phyloP scores from a whole-genome alignment of 2,888 invertebrate species.

The Eupithecia tripunctaria region DNA sequence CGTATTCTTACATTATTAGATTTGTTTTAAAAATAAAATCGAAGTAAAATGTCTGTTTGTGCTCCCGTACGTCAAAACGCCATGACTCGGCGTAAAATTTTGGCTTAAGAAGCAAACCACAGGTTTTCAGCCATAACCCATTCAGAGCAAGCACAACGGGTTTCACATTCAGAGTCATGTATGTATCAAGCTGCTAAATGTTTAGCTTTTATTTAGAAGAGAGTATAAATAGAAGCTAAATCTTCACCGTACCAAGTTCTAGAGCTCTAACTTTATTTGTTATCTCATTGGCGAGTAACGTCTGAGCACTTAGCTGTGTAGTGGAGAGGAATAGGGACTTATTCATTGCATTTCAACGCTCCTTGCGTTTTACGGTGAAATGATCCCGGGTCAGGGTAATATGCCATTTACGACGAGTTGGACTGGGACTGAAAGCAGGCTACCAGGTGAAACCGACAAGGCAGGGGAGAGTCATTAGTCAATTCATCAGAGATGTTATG shows the following conservation, averaged over 20 bases:
- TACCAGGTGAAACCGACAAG: neutral
- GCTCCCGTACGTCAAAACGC: no score
- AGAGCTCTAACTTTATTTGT: slow-evolving; percentile 31
- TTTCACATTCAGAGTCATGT: no score
- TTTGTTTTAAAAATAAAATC: neutral
- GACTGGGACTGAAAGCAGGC: slow-evolving; percentile 13
- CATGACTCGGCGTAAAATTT: no score
- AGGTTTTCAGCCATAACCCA: no score
- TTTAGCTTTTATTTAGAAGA: neutral
- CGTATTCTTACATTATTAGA: no score
- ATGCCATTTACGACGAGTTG: slow-evolving; percentile 40
- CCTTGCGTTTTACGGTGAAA: slow-evolving; percentile 39
- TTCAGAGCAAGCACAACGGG: no score
- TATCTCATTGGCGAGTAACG: slow-evolving; percentile 36
- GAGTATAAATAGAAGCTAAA: slow-evolving; percentile 14
- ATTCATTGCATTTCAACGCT: slow-evolving; percentile 32
- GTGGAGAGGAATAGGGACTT: slow-evolving; percentile 21
- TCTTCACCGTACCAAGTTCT: slow-evolving; percentile 8
- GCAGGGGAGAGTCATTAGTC: neutral
- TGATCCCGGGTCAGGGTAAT: slow-evolving; percentile 42
- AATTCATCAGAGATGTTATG: neutral
- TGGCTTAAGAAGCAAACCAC: no score
- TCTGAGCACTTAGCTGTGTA: slow-evolving; percentile 32
- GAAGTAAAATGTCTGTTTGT: no score
- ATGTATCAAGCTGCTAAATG: no score